Conservation (phyloP, 2,888 invertebrate species). For the Cremastinae sp. region DNA sequence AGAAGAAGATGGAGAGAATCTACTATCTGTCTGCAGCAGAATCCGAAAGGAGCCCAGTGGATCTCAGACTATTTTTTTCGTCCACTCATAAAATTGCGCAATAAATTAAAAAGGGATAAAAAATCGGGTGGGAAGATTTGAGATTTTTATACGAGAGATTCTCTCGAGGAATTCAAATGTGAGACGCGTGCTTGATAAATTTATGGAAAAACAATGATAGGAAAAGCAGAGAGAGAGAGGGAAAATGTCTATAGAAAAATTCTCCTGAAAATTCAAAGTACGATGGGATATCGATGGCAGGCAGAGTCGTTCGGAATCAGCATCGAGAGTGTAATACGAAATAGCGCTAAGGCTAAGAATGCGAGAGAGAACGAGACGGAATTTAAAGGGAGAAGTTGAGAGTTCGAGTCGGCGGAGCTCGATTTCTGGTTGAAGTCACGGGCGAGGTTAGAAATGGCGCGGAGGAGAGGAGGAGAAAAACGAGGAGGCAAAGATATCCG, state of each 20-base stretch:
- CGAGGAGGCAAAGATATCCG: conserved; percentile 60
- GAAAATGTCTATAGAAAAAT: conserved; percentile 21
- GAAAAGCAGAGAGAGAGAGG: conserved; percentile 19
- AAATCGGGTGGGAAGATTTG: neutral
- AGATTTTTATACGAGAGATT: too few species aligned
- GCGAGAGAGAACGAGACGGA: conserved; percentile 21
- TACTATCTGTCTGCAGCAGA: conserved; percentile 48
- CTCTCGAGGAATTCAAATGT: too few species aligned
- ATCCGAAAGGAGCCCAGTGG: conserved; percentile 39
- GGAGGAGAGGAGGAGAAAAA: conserved; percentile 43
- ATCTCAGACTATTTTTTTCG: conserved; percentile 28
- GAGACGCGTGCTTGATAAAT: neutral
- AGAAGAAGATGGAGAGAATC: conserved; percentile 27
- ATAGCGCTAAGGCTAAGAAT: conserved; percentile 48
- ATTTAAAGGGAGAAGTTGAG: conserved; percentile 47
- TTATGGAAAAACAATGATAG: neutral
- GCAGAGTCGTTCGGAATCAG: conserved; percentile 57
- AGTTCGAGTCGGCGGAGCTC: conserved; percentile 54
- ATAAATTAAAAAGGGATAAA: neutral
- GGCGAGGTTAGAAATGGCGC: conserved; percentile 21
- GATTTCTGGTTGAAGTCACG: conserved; percentile 54
- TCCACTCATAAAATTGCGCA: neutral
- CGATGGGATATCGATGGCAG: conserved; percentile 55
- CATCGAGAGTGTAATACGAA: conserved; percentile 36
- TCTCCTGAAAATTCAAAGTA: conserved; percentile 50